Evolutionary conservation across 2,797 vertebrate genomes (phyloP).

Genomic region (Mormyrops attenuatus): DNA sequence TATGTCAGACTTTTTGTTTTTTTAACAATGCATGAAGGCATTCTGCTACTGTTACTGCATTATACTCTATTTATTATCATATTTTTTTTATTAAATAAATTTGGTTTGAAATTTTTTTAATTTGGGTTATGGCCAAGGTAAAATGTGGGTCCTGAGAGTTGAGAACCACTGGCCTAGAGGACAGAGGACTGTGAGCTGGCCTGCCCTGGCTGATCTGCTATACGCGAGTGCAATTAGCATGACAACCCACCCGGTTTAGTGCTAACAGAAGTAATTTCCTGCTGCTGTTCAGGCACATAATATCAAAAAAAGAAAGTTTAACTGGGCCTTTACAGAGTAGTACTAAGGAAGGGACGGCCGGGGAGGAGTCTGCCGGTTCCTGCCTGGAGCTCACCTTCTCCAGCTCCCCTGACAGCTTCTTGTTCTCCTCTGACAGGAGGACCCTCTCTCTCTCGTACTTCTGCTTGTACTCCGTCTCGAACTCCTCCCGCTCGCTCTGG

Average conservation of each 20-base stretch:
- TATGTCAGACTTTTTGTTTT: not conserved
- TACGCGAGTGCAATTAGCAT: not conserved
- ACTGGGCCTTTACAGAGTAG: not conserved
- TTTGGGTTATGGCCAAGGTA: not conserved
- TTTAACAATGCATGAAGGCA: not conserved
- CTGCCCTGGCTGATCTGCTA: not conserved
- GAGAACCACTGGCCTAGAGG: not conserved
- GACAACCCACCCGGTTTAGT: not conserved
- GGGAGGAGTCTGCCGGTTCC: not conserved
- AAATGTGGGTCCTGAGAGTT: not conserved
- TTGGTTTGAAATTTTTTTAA: not conserved
- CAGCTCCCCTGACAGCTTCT: conserved; percentile 85
- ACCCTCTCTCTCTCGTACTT: conserved; percentile 85
- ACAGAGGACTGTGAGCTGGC: not conserved
- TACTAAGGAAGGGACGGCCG: not conserved
- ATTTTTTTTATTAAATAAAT: not conserved
- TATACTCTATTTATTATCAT: no score
- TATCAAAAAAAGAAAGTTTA: not conserved
- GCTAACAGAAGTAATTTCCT: not conserved
- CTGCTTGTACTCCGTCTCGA: conserved; percentile 85
- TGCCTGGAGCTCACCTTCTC: conserved; percentile 73
- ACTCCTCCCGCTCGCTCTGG: conserved; percentile 89
- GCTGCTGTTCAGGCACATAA: not conserved
- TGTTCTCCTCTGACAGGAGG: conserved; percentile 82
- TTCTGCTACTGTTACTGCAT: not conserved